These are phyloP conservation scores for Tragelaphus eurycerus DNA, from an alignment of 2,797 vertebrate species.

Conservation along the genomic window DNA sequence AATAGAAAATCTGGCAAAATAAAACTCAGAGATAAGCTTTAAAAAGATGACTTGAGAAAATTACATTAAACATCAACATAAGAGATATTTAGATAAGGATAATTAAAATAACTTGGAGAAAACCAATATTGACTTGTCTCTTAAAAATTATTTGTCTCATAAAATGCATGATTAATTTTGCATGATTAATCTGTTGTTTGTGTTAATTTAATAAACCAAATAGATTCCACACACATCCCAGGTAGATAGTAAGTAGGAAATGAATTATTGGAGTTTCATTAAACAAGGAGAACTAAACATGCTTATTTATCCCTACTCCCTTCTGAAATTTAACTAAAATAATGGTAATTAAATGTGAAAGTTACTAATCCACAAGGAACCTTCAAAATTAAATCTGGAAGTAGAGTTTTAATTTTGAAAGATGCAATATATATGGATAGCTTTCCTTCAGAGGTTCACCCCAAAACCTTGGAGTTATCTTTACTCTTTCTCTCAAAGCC, in stretches of 20 bases:
- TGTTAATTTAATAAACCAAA: slow-evolving; percentile 24
- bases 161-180: neutral
- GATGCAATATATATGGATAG: neutral
- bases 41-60: neutral
- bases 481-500: neutral
- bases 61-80: neutral
- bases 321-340: slow-evolving; percentile 59
- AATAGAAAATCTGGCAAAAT: neutral
- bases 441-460: neutral
- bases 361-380: slow-evolving; percentile 43
- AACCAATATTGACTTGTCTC: neutral
- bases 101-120: slow-evolving; percentile 24
- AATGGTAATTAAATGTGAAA: slow-evolving; percentile 65
- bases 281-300: neutral
- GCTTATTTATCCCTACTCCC: slow-evolving; percentile 43
- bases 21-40: neutral
- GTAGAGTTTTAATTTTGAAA: slow-evolving; percentile 57
- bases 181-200: neutral
- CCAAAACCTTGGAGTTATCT: neutral
- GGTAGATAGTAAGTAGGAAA: neutral
- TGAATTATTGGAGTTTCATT: slow-evolving; percentile 37
- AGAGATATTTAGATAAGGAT: slow-evolving; percentile 8
- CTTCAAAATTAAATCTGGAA: slow-evolving; percentile 47
- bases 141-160: neutral
- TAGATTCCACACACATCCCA: neutral